Base-by-base conservation (phyloP, 1,140 invertebrate species). In the Lepidurus apus region DNA sequence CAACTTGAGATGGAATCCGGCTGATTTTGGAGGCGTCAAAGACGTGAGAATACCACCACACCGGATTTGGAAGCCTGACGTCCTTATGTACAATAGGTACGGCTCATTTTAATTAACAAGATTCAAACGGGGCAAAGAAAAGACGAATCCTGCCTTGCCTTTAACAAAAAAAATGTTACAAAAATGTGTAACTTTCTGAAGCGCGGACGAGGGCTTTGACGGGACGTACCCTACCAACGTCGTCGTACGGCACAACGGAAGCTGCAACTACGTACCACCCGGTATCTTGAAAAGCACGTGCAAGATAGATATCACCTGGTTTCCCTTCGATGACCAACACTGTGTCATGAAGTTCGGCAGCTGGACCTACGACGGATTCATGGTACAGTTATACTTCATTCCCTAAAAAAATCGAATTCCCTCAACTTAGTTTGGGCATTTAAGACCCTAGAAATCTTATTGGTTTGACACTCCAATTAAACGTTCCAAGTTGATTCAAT, bases 241-340 rank as follows among this genome's bases (percentile, higher is more conserved):
- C 88, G 93, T 98, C 86, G 94, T 98, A 86, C 91, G 91, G 87
- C 91, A 93, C 90, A 95, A 95, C 89, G 97, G 96, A 86, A 93
- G 91, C 89, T 96, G 95, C 89, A 91, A 94, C 86, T 98, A 97
- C 91, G 93, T 98, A 86, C 96, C 97, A 84, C 97, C 97, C 81
- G 93, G 94, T 88, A 98, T 98, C 88, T 98, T 98, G 91, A 97
- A 96, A 89, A 97, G 95, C 90, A 97, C 95, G 88, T 98, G 97
- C 91, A 94, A 95, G 89, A 98, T 98, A 88, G 95, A 98, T 91
- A 98, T 98, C 89, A 96, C 94, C 84, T 97, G 95, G 95, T 98
- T 98, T 89, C 96, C 96, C 84, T 98, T 98, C 90, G 96, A 98
- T 89, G 95, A 97, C 87, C 96, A 98, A 91, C 91, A 93, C 87